A percentile compares a stretch with the other conserved stretches of the same genome.
phyloP scores from a whole-genome alignment of 35 echinoderm and acorn worm species.

The Apostichopus parvimensis region DNA sequence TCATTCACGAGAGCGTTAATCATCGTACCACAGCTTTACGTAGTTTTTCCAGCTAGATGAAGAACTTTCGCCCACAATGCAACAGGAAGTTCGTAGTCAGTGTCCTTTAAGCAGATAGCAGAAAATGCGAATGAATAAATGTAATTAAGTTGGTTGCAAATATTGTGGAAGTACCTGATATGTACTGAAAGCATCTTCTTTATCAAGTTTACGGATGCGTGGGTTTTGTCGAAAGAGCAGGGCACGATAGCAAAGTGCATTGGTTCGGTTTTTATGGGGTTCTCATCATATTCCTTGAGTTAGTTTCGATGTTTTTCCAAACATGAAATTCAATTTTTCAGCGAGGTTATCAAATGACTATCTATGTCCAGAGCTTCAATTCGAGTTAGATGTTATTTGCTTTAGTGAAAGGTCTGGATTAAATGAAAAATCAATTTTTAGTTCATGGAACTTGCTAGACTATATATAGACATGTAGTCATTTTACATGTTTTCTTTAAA shows the following conservation, averaged over 20 bases:
- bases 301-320: background rate
- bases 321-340: too few species aligned
- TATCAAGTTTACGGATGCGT: background rate
- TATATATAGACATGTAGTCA: too few species aligned
- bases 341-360: too few species aligned
- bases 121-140: conserved; percentile 18
- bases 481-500: too few species aligned
- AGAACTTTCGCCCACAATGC: conserved; percentile 7
- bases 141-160: conserved; percentile 22
- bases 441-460: too few species aligned
- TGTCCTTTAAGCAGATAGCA: background rate
- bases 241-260: background rate
- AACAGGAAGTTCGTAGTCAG: conserved; percentile 33
- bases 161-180: background rate
- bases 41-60: conserved; percentile 26
- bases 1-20: background rate
- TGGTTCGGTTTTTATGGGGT: background rate
- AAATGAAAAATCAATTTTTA: too few species aligned
- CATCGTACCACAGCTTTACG: conserved; percentile 22
- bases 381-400: too few species aligned
- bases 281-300: background rate
- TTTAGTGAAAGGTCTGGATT: too few species aligned
- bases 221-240: background rate
- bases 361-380: too few species aligned
- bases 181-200: background rate